Evolutionary conservation across 2,113 vertebrate genomes (phyloP).

Genomic region (Chaetura pelagica): DNA sequence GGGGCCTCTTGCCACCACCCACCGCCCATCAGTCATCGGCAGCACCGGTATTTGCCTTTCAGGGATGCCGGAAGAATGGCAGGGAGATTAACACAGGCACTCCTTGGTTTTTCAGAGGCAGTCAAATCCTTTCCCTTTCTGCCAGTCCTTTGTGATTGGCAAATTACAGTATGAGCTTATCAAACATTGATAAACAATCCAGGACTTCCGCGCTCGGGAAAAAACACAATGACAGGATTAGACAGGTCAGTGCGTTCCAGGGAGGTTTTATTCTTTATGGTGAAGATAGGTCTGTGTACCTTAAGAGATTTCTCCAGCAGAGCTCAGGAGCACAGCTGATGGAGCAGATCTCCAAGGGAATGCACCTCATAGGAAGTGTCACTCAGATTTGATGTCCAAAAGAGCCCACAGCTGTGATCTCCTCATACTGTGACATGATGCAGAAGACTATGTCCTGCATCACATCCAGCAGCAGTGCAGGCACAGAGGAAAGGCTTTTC

Average conservation of each 20-base stretch:
- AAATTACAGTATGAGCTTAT: conserved; percentile 35
- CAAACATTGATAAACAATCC: conserved; percentile 39
- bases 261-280: background rate
- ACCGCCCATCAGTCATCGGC: background rate
- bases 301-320: background rate
- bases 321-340: background rate
- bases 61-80: conserved; percentile 8
- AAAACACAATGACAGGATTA: conserved; percentile 7
- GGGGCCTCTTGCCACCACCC: background rate
- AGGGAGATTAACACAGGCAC: conserved; percentile 21
- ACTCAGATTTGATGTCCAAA: background rate
- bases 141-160: conserved; percentile 16
- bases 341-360: background rate
- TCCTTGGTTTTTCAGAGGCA: conserved; percentile 15
- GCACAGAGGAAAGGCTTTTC: background rate
- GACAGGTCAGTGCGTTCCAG: conserved; percentile 25
- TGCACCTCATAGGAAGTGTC: background rate
- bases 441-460: background rate
- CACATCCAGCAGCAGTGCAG: background rate
- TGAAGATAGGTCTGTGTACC: background rate
- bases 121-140: conserved; percentile 46
- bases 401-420: background rate
- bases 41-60: conserved; percentile 17
- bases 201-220: background rate
- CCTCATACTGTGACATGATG: background rate